Evolutionary conservation across 1,140 invertebrate species (phyloP).

Genomic region (Pachyrhynchus sulphureomaculatus): DNA sequence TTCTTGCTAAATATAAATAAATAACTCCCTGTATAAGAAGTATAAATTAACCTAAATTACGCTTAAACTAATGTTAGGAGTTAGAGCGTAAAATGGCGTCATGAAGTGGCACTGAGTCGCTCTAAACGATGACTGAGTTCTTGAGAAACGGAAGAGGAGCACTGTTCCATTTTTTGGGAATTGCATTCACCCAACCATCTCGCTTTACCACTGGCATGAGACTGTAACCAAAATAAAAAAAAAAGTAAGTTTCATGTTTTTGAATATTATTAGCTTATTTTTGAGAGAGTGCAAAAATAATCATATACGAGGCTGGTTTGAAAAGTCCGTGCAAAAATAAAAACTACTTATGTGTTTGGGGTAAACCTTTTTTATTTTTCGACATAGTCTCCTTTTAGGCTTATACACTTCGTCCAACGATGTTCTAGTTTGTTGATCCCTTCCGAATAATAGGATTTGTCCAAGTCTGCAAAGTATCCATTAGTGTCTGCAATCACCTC

Average conservation of each 20-base stretch:
- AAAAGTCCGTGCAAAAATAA: too few relatives aligned
- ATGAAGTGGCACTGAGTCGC: slow-evolving; percentile 54
- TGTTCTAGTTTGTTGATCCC: too few relatives aligned
- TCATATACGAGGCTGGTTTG: too few relatives aligned
- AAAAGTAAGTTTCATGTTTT: not conserved
- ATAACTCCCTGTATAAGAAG: slow-evolving; percentile 27
- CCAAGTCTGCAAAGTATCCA: too few relatives aligned
- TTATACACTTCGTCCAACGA: too few relatives aligned
- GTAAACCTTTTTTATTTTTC: too few relatives aligned
- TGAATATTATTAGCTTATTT: too few relatives aligned
- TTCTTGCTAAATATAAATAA: slow-evolving; percentile 7
- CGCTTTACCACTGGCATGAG: slow-evolving; percentile 72
- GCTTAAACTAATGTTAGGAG: slow-evolving; percentile 5
- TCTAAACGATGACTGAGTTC: slow-evolving; percentile 56
- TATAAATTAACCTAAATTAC: slow-evolving; percentile 18
- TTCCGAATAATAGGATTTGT: too few relatives aligned
- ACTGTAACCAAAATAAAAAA: slow-evolving; percentile 57
- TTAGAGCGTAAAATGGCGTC: slow-evolving; percentile 49
- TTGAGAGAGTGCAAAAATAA: too few relatives aligned
- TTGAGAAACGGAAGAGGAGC: slow-evolving; percentile 42
- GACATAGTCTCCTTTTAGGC: too few relatives aligned
- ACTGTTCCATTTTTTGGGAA: slow-evolving; percentile 14
- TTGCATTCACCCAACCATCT: slow-evolving; percentile 70
- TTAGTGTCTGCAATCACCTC: too few relatives aligned
- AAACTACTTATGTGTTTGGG: too few relatives aligned